Conservation (phyloP, 1,140 invertebrate genomes). For the Archivesica marissinica region DNA sequence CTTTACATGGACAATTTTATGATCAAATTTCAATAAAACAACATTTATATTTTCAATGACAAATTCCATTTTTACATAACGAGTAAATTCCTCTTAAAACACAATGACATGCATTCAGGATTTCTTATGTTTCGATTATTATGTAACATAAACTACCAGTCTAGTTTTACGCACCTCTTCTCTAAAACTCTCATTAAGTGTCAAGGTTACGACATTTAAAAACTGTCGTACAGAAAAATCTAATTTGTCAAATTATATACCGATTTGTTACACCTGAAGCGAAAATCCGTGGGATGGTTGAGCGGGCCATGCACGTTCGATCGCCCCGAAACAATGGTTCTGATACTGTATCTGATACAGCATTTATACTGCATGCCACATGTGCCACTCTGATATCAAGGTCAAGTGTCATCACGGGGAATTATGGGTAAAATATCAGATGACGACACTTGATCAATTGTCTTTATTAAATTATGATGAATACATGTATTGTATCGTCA, state of each 20-base stretch:
- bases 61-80: conserved; percentile 7
- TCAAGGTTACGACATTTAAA: background rate
- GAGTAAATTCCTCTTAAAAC: background rate
- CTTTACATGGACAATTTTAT: conserved; percentile 2
- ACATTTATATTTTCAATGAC: conserved; percentile 18
- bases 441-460: background rate
- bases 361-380: background rate
- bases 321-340: background rate
- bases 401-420: conserved; percentile 11
- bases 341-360: background rate
- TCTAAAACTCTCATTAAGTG: conserved; percentile 10
- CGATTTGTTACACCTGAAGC: conserved; percentile 26
- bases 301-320: background rate
- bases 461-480: background rate
- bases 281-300: conserved; percentile 30
- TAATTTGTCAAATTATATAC: conserved; percentile 62
- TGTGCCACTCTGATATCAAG: background rate
- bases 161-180: background rate
- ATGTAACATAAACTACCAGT: conserved; percentile 13
- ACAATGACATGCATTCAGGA: background rate
- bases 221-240: background rate
- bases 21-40: conserved; percentile 28
- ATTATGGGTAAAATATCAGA: background rate
- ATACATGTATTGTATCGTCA: too few relatives aligned
- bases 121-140: conserved; percentile 13